Evolutionary conservation across 1,140 invertebrate genomes (phyloP).

Genomic region (Bombyx mandarina): DNA sequence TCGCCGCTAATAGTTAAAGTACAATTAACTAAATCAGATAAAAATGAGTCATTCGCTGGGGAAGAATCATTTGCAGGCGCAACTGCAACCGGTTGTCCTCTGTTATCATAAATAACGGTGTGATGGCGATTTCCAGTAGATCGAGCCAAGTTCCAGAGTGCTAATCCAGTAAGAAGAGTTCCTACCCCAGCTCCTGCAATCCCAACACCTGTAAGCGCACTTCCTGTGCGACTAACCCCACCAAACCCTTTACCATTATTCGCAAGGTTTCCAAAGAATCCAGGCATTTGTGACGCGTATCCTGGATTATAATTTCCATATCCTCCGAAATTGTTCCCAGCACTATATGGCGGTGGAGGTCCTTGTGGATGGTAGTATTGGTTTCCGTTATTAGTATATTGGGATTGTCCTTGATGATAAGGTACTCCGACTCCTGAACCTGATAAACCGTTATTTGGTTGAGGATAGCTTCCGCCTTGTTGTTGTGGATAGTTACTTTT

Average conservation of each 20-base stretch:
- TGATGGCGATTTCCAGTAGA: slow-evolving; percentile 56
- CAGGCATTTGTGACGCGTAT: slow-evolving; percentile 40
- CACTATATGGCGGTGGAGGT: slow-evolving; percentile 10
- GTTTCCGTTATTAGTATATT: slow-evolving; percentile 32
- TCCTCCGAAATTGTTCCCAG: slow-evolving; percentile 25
- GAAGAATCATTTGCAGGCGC: slow-evolving; percentile 44
- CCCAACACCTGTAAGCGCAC: slow-evolving; percentile 50
- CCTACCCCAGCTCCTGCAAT: slow-evolving; percentile 62
- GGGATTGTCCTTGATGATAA: slow-evolving; percentile 33
- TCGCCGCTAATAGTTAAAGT: slow-evolving; percentile 55
- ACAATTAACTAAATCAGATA: slow-evolving; percentile 63
- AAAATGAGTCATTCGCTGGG: slow-evolving; percentile 42
- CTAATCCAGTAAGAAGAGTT: slow-evolving; percentile 61
- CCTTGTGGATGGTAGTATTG: slow-evolving; percentile 3
- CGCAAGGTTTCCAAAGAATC: slow-evolving; percentile 48
- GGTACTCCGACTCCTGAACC: slow-evolving; percentile 33
- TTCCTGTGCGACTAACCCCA: slow-evolving; percentile 42
- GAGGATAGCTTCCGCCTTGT: slow-evolving; percentile 19
- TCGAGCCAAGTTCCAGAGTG: slow-evolving; percentile 66
- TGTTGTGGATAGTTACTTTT: slow-evolving; percentile 16
- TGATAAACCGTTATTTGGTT: slow-evolving; percentile 25
- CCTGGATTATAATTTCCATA: slow-evolving; percentile 27
- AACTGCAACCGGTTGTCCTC: slow-evolving; percentile 54
- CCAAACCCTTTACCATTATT: slow-evolving; percentile 42
- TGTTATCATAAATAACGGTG: slow-evolving; percentile 58